These are phyloP conservation scores for Allobates femoralis DNA, from an alignment of 2,797 vertebrate genomes.

Conservation along the genomic window DNA sequence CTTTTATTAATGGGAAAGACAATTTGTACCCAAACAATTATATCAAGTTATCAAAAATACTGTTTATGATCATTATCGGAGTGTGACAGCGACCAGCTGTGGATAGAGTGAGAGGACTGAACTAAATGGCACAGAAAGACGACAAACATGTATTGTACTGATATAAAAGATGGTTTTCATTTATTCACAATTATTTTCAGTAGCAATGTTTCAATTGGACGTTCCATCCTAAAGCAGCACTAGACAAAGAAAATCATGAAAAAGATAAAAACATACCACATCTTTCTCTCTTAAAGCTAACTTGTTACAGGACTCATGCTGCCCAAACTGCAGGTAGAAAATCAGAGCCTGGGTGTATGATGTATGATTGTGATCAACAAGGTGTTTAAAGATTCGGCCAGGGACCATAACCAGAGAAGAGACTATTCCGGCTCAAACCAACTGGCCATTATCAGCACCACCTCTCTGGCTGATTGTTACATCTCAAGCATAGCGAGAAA, in stretches of 20 bases:
- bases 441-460: too few species aligned
- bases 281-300: too few species aligned
- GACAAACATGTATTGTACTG: not conserved
- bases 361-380: too few species aligned
- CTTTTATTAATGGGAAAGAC: constrained; percentile 70
- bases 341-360: too few species aligned
- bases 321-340: too few species aligned
- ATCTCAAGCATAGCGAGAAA: too few species aligned
- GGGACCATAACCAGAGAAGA: too few species aligned
- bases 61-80: not conserved
- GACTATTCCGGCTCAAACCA: too few species aligned
- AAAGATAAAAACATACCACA: too few species aligned
- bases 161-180: not conserved
- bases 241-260: not conserved
- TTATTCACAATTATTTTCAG: not conserved
- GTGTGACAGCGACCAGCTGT: not conserved
- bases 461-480: too few species aligned
- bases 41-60: constrained; percentile 42
- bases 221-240: not conserved
- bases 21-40: constrained; percentile 68
- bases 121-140: not conserved
- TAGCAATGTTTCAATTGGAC: not conserved
- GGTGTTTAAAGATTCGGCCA: too few species aligned
- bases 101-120: not conserved
- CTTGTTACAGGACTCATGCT: too few species aligned